Evolutionary conservation across 2,888 invertebrate genomes (phyloP), one percentile per base, ranked within the genome.

Genomic region (Ophion costatus): DNA sequence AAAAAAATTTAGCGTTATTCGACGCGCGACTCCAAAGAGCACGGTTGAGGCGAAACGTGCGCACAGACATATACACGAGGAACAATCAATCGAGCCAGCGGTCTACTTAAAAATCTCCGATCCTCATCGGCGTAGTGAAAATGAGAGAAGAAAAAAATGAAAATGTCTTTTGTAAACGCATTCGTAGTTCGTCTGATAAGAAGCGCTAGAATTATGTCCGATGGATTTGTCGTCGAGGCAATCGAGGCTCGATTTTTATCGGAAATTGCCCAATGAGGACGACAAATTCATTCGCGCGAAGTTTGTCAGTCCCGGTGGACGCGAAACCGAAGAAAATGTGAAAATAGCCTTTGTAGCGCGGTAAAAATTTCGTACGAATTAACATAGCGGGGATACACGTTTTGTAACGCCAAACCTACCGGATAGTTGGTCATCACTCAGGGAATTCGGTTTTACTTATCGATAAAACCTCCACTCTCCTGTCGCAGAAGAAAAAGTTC

Each of bases 351-450:
- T 79, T 69, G 74, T 78, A 85, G 66, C 29, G 71, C 67, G 51
- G 56, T 71, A 79, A 59, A 82, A 59, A 45, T 38, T 79, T 45
- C 83, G 76, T 78, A 64, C 74, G 69, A n/a, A 70, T 74, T 17
- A 79, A 74, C 81, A 33, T 80, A 87, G 81, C 81, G 45, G 59
- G 66, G 42, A 84, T 84, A 76, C 5, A 64, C 20, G 33, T 78
- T 70, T 74, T 57, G 45, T 77, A 85, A 88, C 87, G 87, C 86
- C 88, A 87, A 87, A 85, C 76, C 69, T 89, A 87, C 81, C 67
- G 69, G 74, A 86, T 88, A 85, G 87, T 88, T 87, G 88, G 84
- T 87, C 87, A 69, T 76, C 75, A 89, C 90, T 91, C 91, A 91
- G 91, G 91, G 90, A 91, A 87, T 88, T 89, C 84, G 85, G 86